Conservation (phyloP, 2,797 vertebrate species). For the Rhadinocentrus ornatus region DNA sequence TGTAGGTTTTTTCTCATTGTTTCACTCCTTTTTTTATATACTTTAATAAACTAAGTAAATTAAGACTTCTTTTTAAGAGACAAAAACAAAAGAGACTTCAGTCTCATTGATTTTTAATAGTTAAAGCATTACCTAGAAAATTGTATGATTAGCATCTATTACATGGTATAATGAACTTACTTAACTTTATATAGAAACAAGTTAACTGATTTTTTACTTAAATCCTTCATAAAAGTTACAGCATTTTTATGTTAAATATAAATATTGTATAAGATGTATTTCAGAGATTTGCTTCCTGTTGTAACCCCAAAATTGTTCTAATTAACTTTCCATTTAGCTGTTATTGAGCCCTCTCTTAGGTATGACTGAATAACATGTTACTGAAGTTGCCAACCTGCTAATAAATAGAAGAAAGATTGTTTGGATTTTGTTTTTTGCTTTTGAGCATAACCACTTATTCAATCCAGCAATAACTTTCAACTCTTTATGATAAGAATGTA, state of each 20-base stretch:
- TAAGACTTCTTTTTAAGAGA: too few relatives aligned
- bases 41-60: too few relatives aligned
- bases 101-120: too few relatives aligned
- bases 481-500: neutral
- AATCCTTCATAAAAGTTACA: too few relatives aligned
- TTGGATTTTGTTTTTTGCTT: neutral
- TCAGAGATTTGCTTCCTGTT: neutral
- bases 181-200: too few relatives aligned
- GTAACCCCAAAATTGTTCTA: neutral
- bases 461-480: neutral
- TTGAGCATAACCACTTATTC: neutral
- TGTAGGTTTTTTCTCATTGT: too few relatives aligned
- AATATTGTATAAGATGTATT: neutral
- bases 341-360: neutral
- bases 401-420: neutral
- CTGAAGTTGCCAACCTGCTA: neutral
- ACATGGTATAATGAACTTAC: too few relatives aligned
- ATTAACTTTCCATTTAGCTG: neutral
- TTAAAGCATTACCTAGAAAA: too few relatives aligned
- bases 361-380: neutral
- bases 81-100: too few relatives aligned
- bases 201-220: too few relatives aligned
- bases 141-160: too few relatives aligned
- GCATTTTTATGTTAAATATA: neutral
- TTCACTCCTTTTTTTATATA: too few relatives aligned